Base-by-base conservation (phyloP, 2,113 vertebrate genomes). In the Limanda limanda region DNA sequence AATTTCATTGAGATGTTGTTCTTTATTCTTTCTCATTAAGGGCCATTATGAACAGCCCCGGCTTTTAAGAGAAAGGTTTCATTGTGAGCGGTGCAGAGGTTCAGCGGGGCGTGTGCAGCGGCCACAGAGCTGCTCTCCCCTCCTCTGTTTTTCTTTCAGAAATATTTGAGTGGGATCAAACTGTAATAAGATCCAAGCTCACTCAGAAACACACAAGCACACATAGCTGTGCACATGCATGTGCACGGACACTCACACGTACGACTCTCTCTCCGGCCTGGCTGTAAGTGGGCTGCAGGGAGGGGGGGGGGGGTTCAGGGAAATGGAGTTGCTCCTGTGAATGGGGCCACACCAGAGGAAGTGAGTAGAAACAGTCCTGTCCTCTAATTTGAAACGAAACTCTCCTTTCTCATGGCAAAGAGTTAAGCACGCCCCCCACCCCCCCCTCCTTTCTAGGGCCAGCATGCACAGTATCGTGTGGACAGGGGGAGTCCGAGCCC, bases 101-200 rank as follows among this genome's bases (percentile, higher is more conserved):
- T 89, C 40, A 42, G 40, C 40, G 40, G 40, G 40, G 40, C 40
- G 40, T 42, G 40, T 42, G 40, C 40, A 11, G 13, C 13, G 40
- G 40, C 40, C 40, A 42, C 40, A 42, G 47, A 15, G 47, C 47
- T 56, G 78, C 81, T 81, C 92, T 92, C 87, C 90, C 91, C 86
- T 91, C 84, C 89, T 91, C 92, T 93, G 92, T 94, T 94, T 94
- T 95, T 93, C 93, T 94, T 94, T 93, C 86, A 92, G 91, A 95
- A 95, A 94, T 95, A 93, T 94, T 95, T 95, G 93, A 95, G 94
- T 93, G 92, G 94, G 93, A 94, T 95, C 93, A 94, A 94, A 94
- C 87, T 91, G 94, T 94, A 95, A 95, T 94, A 90, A 93, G 94
- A 94, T 93, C 93, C 91, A 91, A 91, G 92, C 90, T 89, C 64